Percentiles rank a stretch among this genome's conserved stretches.
phyloP scores from a whole-genome alignment of 2,113 vertebrate species.

The Penelope pileata region DNA sequence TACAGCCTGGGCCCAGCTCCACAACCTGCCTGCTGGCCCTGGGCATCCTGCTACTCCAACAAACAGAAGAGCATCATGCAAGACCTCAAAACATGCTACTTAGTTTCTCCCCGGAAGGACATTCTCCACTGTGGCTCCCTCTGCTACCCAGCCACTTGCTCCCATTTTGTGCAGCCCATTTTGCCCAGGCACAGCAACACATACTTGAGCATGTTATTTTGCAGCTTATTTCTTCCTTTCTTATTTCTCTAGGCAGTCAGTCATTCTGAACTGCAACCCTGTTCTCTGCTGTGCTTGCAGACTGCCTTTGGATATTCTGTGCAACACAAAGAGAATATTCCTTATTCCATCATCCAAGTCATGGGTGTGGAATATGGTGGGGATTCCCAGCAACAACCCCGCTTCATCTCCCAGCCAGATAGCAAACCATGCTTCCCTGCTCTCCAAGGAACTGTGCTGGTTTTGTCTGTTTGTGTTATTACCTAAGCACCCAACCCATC shows the following conservation, averaged over 20 bases:
- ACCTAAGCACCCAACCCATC: background rate
- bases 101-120: background rate
- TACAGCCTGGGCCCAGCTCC: background rate
- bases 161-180: background rate
- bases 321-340: background rate
- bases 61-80: background rate
- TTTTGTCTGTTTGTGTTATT: background rate
- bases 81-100: background rate
- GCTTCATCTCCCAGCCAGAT: background rate
- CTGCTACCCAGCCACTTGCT: background rate
- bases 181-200: background rate
- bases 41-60: background rate
- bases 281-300: background rate
- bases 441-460: background rate
- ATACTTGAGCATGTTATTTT: background rate
- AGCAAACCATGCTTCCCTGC: background rate
- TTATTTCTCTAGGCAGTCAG: background rate
- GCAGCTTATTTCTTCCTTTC: background rate
- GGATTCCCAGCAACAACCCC: background rate
- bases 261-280: background rate
- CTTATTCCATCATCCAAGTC: background rate
- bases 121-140: background rate
- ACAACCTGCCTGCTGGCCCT: background rate
- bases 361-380: accelerated
- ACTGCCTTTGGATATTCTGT: background rate